Conservation (phyloP, 2,888 invertebrate genomes). For the Caenorhabditis doughertyi region DNA sequence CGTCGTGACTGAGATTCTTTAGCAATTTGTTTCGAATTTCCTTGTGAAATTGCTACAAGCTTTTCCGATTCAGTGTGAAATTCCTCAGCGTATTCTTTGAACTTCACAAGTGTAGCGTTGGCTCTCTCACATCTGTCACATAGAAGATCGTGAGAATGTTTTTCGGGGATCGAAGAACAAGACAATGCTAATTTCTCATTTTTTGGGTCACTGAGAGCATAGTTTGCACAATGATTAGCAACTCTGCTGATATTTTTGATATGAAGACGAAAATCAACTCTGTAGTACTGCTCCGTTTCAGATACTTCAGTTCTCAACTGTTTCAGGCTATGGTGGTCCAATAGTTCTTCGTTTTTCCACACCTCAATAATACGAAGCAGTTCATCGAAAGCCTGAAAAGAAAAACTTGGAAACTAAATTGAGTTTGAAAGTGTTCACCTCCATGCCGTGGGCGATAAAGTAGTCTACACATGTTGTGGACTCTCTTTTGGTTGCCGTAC, state of each 20-base stretch:
- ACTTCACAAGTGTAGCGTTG: no score
- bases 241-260: slow-evolving; percentile 28
- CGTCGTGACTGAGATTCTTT: no score
- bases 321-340: neutral
- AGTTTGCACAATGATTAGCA: slow-evolving; percentile 45
- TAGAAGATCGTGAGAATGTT: slow-evolving; percentile 42
- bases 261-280: slow-evolving; percentile 43
- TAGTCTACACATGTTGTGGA: slow-evolving; percentile 12
- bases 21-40: neutral
- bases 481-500: neutral
- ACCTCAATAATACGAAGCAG: neutral
- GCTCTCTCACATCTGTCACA: slow-evolving; percentile 42
- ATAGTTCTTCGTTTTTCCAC: neutral
- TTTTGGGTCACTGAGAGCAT: slow-evolving; percentile 42
- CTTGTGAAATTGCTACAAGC: neutral
- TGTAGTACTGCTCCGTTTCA: slow-evolving; percentile 32
- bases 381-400: slow-evolving; percentile 19
- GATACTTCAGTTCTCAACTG: neutral
- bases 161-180: neutral
- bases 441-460: no score
- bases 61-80: no score
- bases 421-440: no score
- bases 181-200: neutral
- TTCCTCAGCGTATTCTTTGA: no score
- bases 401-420: neutral